phyloP scores from a whole-genome alignment of 1,140 invertebrate genomes.

The Nasonia vitripennis region DNA sequence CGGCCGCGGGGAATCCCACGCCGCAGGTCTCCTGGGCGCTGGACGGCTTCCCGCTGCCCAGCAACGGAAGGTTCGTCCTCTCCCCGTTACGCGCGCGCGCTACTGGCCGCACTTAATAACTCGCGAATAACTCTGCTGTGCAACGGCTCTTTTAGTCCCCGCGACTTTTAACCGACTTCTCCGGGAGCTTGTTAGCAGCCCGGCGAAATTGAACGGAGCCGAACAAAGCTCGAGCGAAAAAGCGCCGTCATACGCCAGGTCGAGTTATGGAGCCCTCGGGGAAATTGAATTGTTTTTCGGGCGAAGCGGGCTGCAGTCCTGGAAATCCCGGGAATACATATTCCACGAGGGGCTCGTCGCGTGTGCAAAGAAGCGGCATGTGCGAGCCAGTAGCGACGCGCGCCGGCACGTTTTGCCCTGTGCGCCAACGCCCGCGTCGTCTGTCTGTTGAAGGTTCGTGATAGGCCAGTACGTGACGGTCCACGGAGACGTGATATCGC shows the following conservation, averaged over 20 bases:
- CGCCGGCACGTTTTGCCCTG: neutral
- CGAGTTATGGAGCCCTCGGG: neutral
- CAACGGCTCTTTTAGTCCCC: no score
- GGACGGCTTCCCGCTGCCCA: conserved; percentile 85
- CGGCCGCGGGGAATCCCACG: conserved; percentile 89
- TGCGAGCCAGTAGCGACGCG: neutral
- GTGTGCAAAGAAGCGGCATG: no score
- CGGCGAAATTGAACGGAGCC: neutral
- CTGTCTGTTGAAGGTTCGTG: conserved; percentile 79
- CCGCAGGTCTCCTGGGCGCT: conserved; percentile 88
- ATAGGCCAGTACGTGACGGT: conserved; percentile 88
- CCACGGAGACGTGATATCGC: conserved; percentile 89
- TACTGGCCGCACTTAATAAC: no score
- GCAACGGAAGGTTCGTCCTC: conserved; percentile 79
- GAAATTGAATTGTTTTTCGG: conserved; percentile 26
- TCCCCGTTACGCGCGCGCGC: no score
- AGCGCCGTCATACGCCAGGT: neutral
- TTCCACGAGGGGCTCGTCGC: no score
- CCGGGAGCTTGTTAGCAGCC: neutral
- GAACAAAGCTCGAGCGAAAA: no score
- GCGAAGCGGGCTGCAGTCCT: no score
- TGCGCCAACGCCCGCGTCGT: conserved; percentile 21
- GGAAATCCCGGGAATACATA: no score
- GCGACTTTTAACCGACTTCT: neutral
- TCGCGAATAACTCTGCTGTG: fast-evolving